These are phyloP conservation scores for Acridotheres tristis DNA, from an alignment of 2,797 vertebrate species.

Conservation along the genomic window DNA sequence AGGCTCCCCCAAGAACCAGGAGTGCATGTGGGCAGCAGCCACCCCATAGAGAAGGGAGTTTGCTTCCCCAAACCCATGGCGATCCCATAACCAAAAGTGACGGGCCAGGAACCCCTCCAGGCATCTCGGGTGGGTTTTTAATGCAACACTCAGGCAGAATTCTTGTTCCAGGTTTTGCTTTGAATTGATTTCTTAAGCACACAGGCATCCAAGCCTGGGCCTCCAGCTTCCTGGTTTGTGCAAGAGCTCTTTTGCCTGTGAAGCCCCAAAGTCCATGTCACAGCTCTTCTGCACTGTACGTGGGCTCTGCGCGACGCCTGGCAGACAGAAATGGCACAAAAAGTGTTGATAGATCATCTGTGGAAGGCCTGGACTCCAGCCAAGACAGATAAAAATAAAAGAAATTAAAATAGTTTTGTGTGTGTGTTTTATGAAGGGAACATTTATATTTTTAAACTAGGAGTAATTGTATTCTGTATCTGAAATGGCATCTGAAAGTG, in stretches of 20 bases:
- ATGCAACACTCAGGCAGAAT: constrained; percentile 11
- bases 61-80: not conserved
- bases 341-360: constrained; percentile 84
- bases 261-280: constrained; percentile 65
- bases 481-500: constrained; percentile 92
- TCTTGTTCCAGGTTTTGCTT: constrained; percentile 64
- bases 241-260: constrained; percentile 61
- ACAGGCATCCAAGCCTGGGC: constrained; percentile 45
- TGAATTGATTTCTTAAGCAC: constrained; percentile 43
- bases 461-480: constrained; percentile 90
- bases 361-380: constrained; percentile 84
- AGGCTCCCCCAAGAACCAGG: not conserved
- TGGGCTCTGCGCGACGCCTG: constrained; percentile 58
- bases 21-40: not conserved
- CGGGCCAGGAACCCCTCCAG: constrained; percentile 44
- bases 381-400: constrained; percentile 84
- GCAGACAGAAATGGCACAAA: constrained; percentile 80
- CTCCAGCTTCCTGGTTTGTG: constrained; percentile 52
- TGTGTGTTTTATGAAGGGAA: constrained; percentile 77
- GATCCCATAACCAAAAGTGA: constrained; percentile 43
- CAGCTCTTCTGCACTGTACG: constrained; percentile 52
- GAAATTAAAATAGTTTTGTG: constrained; percentile 73
- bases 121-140: not conserved
- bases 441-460: constrained; percentile 90
- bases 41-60: not conserved